Evolutionary conservation across 2,888 invertebrate genomes (phyloP).

Genomic region (Omphaloscelis lunosa): DNA sequence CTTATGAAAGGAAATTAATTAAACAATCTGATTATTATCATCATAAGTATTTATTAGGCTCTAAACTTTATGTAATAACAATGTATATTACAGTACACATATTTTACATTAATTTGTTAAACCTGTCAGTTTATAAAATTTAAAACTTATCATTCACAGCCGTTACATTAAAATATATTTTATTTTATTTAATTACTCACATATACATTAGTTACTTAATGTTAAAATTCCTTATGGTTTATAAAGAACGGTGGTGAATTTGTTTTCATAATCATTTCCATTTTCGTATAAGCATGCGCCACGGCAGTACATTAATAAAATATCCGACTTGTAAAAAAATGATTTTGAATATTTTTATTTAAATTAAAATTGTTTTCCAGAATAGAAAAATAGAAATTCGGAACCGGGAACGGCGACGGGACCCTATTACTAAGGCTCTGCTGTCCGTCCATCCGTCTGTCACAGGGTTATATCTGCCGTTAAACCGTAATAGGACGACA

Average conservation of each 20-base stretch:
- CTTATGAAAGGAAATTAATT: neutral
- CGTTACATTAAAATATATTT: conserved; percentile 59
- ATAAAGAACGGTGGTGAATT: neutral
- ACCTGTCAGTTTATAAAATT: conserved; percentile 61
- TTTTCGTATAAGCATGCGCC: neutral
- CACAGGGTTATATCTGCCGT: too few relatives aligned
- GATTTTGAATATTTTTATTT: neutral
- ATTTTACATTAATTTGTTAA: conserved; percentile 41
- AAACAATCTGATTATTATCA: neutral
- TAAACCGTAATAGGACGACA: too few relatives aligned
- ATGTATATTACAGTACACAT: conserved; percentile 42
- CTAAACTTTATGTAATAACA: conserved; percentile 46
- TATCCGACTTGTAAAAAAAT: neutral
- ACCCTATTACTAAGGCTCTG: too few relatives aligned
- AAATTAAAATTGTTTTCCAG: too few relatives aligned
- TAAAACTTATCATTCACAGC: conserved; percentile 67
- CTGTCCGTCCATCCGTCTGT: too few relatives aligned
- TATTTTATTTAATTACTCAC: conserved; percentile 38
- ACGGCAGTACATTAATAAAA: neutral
- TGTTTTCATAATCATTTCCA: neutral
- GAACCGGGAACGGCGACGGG: too few relatives aligned
- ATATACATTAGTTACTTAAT: conserved; percentile 27
- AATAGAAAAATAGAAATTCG: too few relatives aligned
- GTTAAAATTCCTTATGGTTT: conserved; percentile 29
- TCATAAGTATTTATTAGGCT: conserved; percentile 56